phyloP scores from a whole-genome alignment of 2,888 invertebrate genomes.

The Sesamia inferens region DNA sequence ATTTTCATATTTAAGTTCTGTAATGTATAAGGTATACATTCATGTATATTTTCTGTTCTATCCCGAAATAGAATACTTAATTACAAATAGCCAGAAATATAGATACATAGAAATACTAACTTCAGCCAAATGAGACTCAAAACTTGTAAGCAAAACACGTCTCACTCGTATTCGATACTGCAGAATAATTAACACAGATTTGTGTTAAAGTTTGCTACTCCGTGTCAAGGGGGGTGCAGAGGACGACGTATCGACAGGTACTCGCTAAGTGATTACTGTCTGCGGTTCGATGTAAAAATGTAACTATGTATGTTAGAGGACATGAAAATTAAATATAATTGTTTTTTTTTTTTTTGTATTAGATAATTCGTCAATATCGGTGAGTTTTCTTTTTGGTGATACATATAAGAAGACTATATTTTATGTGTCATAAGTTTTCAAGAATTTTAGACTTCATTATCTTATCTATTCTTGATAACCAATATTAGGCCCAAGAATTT shows the following conservation, averaged over 20 bases:
- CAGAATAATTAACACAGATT: slow-evolving; percentile 54
- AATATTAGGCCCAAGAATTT: too few relatives aligned
- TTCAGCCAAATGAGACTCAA: slow-evolving; percentile 10
- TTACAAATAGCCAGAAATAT: background rate
- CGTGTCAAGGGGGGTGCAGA: background rate
- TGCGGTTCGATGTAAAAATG: background rate
- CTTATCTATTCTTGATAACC: background rate
- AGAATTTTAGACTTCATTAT: background rate
- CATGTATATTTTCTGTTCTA: too few relatives aligned
- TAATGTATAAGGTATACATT: too few relatives aligned
- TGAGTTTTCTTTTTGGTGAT: too few relatives aligned
- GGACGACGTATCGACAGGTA: slow-evolving; percentile 8
- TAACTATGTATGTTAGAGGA: background rate
- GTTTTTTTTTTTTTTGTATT: too few relatives aligned
- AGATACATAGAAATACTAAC: background rate
- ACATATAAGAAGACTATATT: background rate
- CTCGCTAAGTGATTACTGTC: slow-evolving; percentile 20
- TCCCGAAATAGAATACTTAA: background rate
- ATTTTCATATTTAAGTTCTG: too few relatives aligned
- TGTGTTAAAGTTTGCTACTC: slow-evolving; percentile 28
- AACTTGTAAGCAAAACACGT: slow-evolving; percentile 42
- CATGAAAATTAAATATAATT: background rate
- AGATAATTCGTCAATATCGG: background rate
- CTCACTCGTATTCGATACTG: slow-evolving; percentile 39
- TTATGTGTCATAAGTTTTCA: background rate